Evolutionary conservation across 2,797 vertebrate species (phyloP).

Genomic region (Peromyscus eremicus): DNA sequence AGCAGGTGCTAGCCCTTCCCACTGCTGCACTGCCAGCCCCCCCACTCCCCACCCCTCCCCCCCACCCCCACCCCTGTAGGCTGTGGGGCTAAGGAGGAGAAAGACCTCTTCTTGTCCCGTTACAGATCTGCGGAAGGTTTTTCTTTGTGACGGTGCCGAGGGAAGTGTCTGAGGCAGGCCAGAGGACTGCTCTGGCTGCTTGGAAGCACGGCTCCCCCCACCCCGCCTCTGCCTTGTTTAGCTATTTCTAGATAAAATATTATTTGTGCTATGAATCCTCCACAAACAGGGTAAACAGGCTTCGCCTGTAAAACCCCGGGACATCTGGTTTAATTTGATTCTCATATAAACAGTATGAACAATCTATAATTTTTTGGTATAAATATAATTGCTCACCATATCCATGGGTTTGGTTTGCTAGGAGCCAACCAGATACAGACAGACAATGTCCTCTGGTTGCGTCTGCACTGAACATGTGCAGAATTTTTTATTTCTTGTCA

Average conservation of each 20-base stretch:
- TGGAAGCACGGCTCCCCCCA: accelerated
- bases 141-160: not conserved
- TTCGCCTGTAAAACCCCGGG: constrained; percentile 6
- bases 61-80: not conserved
- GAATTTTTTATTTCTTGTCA: not conserved
- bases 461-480: not conserved
- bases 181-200: not conserved
- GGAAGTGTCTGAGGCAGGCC: not conserved
- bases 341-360: not conserved
- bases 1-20: accelerated
- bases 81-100: not conserved
- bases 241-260: not conserved
- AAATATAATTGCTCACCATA: not conserved
- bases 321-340: constrained; percentile 19
- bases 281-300: not conserved
- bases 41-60: not conserved
- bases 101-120: not conserved
- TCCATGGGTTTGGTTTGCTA: not conserved
- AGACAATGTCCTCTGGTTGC: not conserved
- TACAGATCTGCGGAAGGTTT: not conserved
- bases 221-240: not conserved
- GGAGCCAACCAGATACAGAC: not conserved
- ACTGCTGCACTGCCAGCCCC: not conserved
- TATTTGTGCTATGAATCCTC: not conserved
- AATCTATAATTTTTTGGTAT: not conserved